Evolutionary conservation across 30 jellyfish, hydroid and myxozoan genomes (phyloP).

Genomic region (Euphysa ruthae): DNA sequence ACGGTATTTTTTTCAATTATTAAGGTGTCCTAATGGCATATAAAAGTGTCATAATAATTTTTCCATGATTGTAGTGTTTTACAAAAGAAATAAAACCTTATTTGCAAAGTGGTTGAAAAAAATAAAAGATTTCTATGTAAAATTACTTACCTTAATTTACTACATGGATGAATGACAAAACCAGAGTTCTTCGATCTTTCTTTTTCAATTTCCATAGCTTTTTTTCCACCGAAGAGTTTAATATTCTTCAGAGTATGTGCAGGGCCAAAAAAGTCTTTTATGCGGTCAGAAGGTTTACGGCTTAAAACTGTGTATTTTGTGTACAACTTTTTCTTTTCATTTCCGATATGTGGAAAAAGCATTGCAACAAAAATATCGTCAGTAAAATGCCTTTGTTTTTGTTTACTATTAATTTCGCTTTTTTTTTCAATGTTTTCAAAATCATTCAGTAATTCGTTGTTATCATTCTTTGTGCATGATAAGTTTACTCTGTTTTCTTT

Average conservation of each 20-base stretch:
- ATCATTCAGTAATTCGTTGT: too few species aligned
- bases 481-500: too few species aligned
- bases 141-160: slow-evolving; percentile 23
- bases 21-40: too few species aligned
- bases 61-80: too few species aligned
- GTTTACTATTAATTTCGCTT: too few species aligned
- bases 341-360: not conserved
- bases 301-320: not conserved
- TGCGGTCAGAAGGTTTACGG: not conserved
- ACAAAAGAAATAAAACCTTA: too few species aligned
- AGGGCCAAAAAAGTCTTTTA: slow-evolving; percentile 3
- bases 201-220: slow-evolving; percentile 11
- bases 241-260: slow-evolving; percentile 9
- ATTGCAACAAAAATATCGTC: not conserved
- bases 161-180: slow-evolving; percentile 21
- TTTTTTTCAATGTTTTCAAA: too few species aligned
- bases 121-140: too few species aligned
- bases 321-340: not conserved
- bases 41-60: too few species aligned
- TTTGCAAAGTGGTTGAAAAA: too few species aligned
- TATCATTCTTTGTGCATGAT: too few species aligned
- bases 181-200: slow-evolving; percentile 21
- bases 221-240: slow-evolving; percentile 15
- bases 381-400: not conserved
- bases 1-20: too few species aligned